Percentiles rank a stretch among this genome's conserved stretches.
Evolutionary conservation across 2,888 invertebrate species (phyloP).

Genomic region (Scaptodrosophila latifasciaeformis): DNA sequence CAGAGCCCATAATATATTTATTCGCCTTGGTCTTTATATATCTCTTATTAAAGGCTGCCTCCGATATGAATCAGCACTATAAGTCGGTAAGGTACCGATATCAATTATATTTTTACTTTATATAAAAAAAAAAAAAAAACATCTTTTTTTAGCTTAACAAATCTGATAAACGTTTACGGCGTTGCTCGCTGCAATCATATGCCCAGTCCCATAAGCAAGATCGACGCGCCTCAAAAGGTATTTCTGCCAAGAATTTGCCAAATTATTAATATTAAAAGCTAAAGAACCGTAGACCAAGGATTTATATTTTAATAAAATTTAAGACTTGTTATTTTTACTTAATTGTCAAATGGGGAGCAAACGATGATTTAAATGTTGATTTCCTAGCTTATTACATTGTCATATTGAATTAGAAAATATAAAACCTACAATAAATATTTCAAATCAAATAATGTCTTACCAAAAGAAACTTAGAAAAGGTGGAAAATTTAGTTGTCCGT

Average conservation of each 20-base stretch:
- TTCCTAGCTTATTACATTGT: neutral
- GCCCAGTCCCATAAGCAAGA: conserved; percentile 71
- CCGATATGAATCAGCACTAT: conserved; percentile 74
- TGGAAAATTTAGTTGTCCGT: too few relatives aligned
- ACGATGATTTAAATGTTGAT: too few relatives aligned
- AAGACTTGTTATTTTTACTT: too few relatives aligned
- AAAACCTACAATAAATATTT: too few relatives aligned
- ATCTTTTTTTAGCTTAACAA: conserved; percentile 61
- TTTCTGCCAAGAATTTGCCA: conserved; percentile 69
- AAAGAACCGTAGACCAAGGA: too few relatives aligned
- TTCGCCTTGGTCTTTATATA: conserved; percentile 73
- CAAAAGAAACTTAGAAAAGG: too few relatives aligned
- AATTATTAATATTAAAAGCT: conserved; percentile 69
- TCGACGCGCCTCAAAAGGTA: conserved; percentile 73
- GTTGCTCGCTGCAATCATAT: conserved; percentile 73
- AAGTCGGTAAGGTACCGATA: conserved; percentile 71
- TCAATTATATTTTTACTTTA: too few relatives aligned
- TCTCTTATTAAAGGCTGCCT: conserved; percentile 72
- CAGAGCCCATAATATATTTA: conserved; percentile 73
- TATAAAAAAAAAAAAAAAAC: too few relatives aligned
- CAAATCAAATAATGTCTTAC: too few relatives aligned
- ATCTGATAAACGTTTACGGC: conserved; percentile 67
- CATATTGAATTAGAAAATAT: too few relatives aligned
- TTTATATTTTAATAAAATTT: too few relatives aligned
- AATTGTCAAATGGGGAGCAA: too few relatives aligned